Conservation (phyloP, 1,140 invertebrate species). For the Notospermus geniculatus region DNA sequence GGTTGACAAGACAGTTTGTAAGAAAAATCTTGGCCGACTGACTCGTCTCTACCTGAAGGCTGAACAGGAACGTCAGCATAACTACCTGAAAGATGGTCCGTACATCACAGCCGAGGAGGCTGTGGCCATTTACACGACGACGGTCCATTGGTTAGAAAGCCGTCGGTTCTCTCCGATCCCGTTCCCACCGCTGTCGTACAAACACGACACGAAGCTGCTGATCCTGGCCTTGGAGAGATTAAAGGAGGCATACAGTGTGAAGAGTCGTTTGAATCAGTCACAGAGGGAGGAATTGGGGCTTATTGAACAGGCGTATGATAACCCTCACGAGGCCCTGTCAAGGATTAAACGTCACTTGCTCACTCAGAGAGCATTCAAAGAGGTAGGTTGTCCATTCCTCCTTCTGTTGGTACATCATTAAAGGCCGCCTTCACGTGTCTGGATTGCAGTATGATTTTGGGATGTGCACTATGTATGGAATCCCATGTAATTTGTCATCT, state of each 20-base stretch:
- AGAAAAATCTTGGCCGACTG: conserved; percentile 96
- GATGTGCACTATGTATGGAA: neutral
- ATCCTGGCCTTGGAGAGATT: conserved; percentile 95
- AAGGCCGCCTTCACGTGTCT: neutral
- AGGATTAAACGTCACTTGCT: conserved; percentile 98
- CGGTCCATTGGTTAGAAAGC: conserved; percentile 98
- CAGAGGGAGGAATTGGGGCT: conserved; percentile 97
- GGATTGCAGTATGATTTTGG: neutral
- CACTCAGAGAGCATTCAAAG: conserved; percentile 97
- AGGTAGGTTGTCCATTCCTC: no score
- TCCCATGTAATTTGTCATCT: neutral
- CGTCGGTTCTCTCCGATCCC: conserved; percentile 97
- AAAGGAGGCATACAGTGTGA: conserved; percentile 99
- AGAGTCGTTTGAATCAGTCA: conserved; percentile 96
- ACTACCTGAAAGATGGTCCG: conserved; percentile 97
- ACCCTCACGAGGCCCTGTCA: conserved; percentile 98
- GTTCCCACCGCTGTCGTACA: conserved; percentile 98
- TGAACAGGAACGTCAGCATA: conserved; percentile 98
- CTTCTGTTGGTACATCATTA: no score
- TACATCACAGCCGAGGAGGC: conserved; percentile 99
- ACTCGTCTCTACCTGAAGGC: conserved; percentile 97
- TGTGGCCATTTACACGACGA: conserved; percentile 99
- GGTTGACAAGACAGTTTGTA: conserved; percentile 99
- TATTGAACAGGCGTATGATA: conserved; percentile 99
- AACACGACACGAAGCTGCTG: conserved; percentile 97